Conservation (phyloP, 2,113 vertebrate genomes). For the Sakesphorus luctuosus region DNA sequence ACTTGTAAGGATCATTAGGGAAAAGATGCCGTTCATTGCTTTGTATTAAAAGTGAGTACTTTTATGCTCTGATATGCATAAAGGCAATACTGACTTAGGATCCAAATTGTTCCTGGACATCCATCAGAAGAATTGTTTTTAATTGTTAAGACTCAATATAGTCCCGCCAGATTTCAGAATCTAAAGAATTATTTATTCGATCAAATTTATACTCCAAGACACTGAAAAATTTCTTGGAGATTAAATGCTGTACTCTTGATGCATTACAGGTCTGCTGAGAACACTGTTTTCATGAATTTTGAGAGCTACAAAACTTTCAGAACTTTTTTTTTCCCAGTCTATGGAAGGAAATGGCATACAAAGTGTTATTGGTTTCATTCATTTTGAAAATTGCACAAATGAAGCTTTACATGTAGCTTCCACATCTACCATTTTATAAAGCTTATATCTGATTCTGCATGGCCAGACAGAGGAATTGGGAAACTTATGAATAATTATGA, state of each 20-base stretch:
- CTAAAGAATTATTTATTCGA: slow-evolving; percentile 55
- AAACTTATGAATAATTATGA: not conserved
- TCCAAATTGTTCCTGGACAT: slow-evolving; percentile 29
- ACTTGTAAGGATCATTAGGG: slow-evolving; percentile 35
- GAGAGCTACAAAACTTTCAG: not conserved
- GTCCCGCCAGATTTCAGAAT: slow-evolving; percentile 34
- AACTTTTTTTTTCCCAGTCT: not conserved
- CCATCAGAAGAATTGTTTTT: slow-evolving; percentile 56
- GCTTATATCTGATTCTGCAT: not conserved
- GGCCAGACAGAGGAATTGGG: not conserved
- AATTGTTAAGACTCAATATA: slow-evolving; percentile 41
- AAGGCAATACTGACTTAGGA: slow-evolving; percentile 27
- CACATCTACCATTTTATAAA: not conserved
- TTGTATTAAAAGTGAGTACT: slow-evolving; percentile 39
- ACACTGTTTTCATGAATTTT: slow-evolving; percentile 14
- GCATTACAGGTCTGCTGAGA: not conserved
- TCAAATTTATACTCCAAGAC: slow-evolving; percentile 22
- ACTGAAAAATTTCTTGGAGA: too few relatives aligned
- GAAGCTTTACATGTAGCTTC: not conserved
- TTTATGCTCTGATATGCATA: slow-evolving; percentile 41
- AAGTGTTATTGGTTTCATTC: not conserved
- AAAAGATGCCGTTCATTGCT: slow-evolving; percentile 49
- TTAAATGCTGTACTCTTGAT: not conserved
- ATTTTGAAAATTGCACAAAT: not conserved
- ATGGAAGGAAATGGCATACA: rapidly evolving